Percentiles rank a stretch among this genome's conserved stretches.
Conservation (phyloP, 2,113 vertebrate genomes). For the Corythaixoides concolor region DNA sequence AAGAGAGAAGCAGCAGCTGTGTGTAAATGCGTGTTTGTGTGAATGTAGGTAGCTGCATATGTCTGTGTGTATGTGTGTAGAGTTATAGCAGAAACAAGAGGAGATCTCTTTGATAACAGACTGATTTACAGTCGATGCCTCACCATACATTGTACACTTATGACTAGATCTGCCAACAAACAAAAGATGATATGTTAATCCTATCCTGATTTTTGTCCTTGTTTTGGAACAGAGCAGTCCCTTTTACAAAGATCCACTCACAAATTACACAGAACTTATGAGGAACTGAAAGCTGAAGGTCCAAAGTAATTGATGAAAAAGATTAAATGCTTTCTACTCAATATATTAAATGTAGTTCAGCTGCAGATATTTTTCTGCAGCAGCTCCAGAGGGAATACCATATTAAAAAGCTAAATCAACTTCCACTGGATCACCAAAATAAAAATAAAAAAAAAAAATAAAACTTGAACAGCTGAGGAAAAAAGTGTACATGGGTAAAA, state of each 20-base stretch:
- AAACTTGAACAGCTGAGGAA: not conserved
- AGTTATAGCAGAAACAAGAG: not conserved
- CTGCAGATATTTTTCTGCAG: not conserved
- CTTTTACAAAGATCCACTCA: not conserved
- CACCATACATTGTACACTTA: not conserved
- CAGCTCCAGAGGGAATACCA: not conserved
- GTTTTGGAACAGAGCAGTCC: not conserved
- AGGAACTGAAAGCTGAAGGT: not conserved
- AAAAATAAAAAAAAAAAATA: not conserved
- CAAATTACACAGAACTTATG: not conserved
- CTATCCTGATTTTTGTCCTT: not conserved
- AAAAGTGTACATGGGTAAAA: not conserved
- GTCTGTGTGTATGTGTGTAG: not conserved
- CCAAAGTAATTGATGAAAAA: not conserved
- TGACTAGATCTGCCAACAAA: conserved; percentile 35
- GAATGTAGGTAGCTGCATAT: not conserved
- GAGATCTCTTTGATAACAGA: conserved; percentile 44
- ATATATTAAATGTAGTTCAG: not conserved
- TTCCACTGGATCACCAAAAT: not conserved
- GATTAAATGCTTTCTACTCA: not conserved
- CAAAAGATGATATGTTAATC: conserved; percentile 25
- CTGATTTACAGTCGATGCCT: not conserved
- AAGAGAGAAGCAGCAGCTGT: not conserved
- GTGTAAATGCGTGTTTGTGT: not conserved
- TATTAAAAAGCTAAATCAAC: not conserved